These are phyloP conservation scores for Orientallactaga sibirica DNA, from an alignment of 2,797 vertebrate genomes.

Conservation along the genomic window DNA sequence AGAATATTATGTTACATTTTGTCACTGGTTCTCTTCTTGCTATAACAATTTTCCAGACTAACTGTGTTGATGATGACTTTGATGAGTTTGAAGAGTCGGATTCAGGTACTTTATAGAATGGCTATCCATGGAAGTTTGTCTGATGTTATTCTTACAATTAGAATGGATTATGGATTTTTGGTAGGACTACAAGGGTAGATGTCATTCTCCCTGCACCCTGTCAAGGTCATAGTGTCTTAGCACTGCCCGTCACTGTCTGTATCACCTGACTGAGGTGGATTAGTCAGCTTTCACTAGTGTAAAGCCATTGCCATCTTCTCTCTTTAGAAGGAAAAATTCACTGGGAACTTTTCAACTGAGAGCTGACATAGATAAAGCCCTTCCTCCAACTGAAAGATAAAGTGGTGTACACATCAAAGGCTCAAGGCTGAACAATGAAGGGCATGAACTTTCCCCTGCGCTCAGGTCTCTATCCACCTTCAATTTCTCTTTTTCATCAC, in stretches of 20 bases:
- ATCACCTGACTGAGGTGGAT: background rate
- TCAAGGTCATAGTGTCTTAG: rapidly evolving
- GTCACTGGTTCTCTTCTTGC: background rate
- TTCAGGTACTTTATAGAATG: background rate
- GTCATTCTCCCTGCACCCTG: background rate
- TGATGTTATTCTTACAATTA: background rate
- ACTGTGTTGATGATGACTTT: background rate
- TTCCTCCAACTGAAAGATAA: background rate
- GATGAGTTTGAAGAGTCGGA: background rate
- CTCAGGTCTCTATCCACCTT: background rate
- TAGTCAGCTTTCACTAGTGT: background rate
- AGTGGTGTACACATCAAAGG: background rate
- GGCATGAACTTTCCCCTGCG: background rate
- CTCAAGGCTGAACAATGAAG: rapidly evolving
- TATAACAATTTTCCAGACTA: background rate
- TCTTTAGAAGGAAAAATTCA: background rate
- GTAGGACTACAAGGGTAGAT: background rate
- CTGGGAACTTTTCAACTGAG: background rate
- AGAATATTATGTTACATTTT: background rate
- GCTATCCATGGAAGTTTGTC: background rate
- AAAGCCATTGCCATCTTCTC: background rate
- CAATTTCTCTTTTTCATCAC: background rate
- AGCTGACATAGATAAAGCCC: rapidly evolving
- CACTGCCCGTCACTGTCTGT: rapidly evolving
- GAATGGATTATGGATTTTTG: background rate